These are phyloP conservation scores for Crenuchus spilurus DNA, from an alignment of 2,797 vertebrate genomes.

Conservation along the genomic window DNA sequence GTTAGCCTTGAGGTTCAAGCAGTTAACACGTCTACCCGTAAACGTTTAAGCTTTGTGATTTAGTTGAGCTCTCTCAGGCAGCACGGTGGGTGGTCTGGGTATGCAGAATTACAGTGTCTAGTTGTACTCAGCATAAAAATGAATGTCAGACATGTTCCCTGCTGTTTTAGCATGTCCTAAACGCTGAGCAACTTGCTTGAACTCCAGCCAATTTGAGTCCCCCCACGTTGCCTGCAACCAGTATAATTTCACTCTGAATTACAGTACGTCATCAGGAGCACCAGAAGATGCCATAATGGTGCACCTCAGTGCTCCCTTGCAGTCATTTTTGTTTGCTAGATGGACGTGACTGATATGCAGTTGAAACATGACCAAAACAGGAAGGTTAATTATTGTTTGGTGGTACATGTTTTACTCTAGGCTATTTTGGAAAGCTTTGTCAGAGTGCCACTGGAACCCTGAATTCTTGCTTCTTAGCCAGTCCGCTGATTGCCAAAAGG, in stretches of 20 bases:
- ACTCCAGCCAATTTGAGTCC: neutral
- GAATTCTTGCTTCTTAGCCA: neutral
- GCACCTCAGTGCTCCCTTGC: no score
- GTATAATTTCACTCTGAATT: neutral
- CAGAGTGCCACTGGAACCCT: neutral
- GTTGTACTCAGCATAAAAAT: neutral
- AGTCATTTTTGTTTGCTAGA: neutral
- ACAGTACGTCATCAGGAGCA: neutral
- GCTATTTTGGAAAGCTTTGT: neutral
- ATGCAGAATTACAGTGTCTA: neutral
- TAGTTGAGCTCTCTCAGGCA: neutral
- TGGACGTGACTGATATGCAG: no score
- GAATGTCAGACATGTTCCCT: conserved; percentile 11
- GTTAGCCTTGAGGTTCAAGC: no score
- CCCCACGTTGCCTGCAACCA: neutral
- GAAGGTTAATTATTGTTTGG: neutral
- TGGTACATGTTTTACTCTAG: neutral
- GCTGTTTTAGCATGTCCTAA: conserved; percentile 1
- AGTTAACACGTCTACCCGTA: neutral
- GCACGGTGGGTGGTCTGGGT: no score
- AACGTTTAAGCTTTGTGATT: neutral
- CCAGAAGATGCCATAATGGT: neutral
- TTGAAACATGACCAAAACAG: conserved; percentile 1
- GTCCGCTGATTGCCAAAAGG: neutral
- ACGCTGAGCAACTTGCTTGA: neutral